phyloP scores from a whole-genome alignment of 2,113 vertebrate species.

The Poeciliopsis prolifica region DNA sequence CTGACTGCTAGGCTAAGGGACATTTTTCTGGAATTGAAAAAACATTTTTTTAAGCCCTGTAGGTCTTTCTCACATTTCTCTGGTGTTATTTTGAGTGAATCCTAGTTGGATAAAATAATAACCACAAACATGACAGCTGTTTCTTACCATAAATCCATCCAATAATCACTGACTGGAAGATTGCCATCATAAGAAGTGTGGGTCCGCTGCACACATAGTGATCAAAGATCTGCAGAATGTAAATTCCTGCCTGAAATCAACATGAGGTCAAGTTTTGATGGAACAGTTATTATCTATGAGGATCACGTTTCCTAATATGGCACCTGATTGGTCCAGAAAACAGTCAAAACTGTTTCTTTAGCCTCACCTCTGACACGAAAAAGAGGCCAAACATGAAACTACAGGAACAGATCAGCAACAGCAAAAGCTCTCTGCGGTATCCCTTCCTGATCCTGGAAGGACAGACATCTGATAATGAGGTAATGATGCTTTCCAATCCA shows the following conservation, averaged over 20 bases:
- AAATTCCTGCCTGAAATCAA: slow-evolving; percentile 62
- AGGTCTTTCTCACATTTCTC: no score
- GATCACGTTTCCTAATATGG: no score
- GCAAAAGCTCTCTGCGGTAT: slow-evolving; percentile 82
- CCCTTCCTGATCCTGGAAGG: slow-evolving; percentile 80
- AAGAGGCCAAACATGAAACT: slow-evolving; percentile 84
- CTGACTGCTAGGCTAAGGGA: no score
- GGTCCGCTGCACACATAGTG: slow-evolving; percentile 78
- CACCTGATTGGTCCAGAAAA: no score
- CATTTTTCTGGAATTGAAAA: no score
- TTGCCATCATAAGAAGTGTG: slow-evolving; percentile 72
- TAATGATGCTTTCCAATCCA: slow-evolving; percentile 89
- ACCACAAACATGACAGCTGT: not conserved
- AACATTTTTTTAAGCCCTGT: no score
- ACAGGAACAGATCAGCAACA: slow-evolving; percentile 76
- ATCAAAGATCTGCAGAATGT: slow-evolving; percentile 78
- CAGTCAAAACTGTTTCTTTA: not conserved
- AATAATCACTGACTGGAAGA: slow-evolving; percentile 70
- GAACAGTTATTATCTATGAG: no score
- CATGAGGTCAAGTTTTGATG: no score
- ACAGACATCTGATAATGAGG: slow-evolving; percentile 84
- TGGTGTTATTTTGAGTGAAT: no score
- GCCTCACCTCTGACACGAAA: slow-evolving; percentile 86
- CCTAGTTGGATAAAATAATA: no score
- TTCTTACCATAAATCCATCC: slow-evolving; percentile 79